phyloP scores from a whole-genome alignment of 2,888 invertebrate species.

The Heliconius cydno region DNA sequence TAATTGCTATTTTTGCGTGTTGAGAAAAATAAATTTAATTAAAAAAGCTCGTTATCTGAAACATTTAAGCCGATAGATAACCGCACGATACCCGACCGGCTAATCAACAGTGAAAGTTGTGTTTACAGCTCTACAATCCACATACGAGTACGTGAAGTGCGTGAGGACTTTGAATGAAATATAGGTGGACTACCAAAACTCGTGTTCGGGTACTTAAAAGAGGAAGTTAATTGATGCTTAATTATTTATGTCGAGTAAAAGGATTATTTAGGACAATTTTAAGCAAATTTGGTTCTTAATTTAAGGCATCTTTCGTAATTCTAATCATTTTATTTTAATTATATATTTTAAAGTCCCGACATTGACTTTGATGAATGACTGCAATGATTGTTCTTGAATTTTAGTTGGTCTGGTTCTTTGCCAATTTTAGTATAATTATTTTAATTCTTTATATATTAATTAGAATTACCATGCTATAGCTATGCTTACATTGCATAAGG shows the following conservation, averaged over 20 bases:
- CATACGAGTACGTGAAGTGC: background rate
- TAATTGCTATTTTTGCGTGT: constrained; percentile 17
- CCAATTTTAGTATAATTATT: no score
- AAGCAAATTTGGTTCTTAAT: background rate
- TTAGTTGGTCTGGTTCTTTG: no score
- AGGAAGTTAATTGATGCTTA: background rate
- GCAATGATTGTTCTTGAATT: no score
- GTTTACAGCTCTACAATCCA: constrained; percentile 12
- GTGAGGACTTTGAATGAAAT: background rate
- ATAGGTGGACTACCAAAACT: background rate
- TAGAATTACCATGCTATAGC: no score
- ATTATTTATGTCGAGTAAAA: background rate
- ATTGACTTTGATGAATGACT: no score
- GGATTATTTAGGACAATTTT: background rate
- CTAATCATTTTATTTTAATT: no score
- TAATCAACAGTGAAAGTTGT: constrained; percentile 39
- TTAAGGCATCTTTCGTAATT: no score
- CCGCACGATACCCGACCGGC: constrained; percentile 27
- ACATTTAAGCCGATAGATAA: constrained; percentile 38
- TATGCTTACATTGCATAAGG: no score
- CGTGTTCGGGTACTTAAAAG: background rate
- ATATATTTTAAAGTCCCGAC: no score
- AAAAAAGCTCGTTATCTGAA: constrained; percentile 51
- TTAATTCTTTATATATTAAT: no score
- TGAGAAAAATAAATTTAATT: constrained; percentile 45